phyloP scores from a whole-genome alignment of 2,888 invertebrate species.

The Amiota communis region DNA sequence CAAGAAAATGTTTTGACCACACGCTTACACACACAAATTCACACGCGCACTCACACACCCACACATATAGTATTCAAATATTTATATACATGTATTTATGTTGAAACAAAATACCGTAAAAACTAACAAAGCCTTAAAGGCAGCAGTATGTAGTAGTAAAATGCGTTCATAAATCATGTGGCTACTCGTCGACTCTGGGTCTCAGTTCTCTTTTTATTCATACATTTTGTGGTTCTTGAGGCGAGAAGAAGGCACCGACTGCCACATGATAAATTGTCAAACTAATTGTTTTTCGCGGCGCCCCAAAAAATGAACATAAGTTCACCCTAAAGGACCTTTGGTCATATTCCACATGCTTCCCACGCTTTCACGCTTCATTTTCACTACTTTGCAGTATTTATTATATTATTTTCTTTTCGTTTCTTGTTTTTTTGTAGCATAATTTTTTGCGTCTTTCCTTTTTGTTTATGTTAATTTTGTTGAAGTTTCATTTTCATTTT shows the following conservation, averaged over 20 bases:
- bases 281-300: constrained; percentile 67
- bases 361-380: too few relatives aligned
- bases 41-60: neutral
- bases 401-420: neutral
- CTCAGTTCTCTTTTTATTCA: too few relatives aligned
- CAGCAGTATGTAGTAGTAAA: neutral
- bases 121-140: neutral
- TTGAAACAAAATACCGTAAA: neutral
- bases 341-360: too few relatives aligned
- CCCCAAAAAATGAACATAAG: neutral
- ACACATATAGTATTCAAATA: neutral
- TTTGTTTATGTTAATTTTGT: too few relatives aligned
- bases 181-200: constrained; percentile 45
- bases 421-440: too few relatives aligned
- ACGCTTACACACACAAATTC: neutral
- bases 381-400: constrained; percentile 28
- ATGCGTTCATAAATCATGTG: constrained; percentile 62
- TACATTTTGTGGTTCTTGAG: too few relatives aligned
- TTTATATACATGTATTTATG: neutral
- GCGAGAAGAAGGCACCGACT: too few relatives aligned
- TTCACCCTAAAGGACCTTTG: constrained; percentile 9
- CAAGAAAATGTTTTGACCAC: neutral
- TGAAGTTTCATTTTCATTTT: too few relatives aligned
- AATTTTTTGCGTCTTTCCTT: too few relatives aligned
- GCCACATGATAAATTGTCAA: constrained; percentile 67